Evolutionary conservation across 2,888 invertebrate species (phyloP).

Genomic region (Spodoptera picta): DNA sequence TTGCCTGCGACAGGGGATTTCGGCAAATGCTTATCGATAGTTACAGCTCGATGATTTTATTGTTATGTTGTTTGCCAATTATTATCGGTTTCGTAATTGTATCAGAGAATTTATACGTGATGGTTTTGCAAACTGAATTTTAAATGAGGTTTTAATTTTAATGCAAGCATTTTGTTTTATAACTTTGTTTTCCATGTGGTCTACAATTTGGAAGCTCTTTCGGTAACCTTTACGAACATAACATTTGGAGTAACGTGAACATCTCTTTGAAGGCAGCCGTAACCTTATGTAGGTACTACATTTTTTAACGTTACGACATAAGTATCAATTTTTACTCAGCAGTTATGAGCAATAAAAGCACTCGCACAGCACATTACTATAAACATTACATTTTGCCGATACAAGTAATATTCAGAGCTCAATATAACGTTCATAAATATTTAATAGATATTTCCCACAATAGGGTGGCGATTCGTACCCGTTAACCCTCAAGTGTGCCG

Average conservation of each 20-base stretch:
- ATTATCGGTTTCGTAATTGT: constrained; percentile 19
- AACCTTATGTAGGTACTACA: constrained; percentile 36
- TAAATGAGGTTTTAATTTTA: background rate
- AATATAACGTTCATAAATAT: constrained; percentile 84
- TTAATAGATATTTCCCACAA: constrained; percentile 87
- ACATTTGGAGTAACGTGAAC: constrained; percentile 10
- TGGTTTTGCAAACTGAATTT: background rate
- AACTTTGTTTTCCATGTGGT: background rate
- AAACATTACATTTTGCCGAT: constrained; percentile 71
- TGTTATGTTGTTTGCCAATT: constrained; percentile 41
- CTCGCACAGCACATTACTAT: constrained; percentile 66
- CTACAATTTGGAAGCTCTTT: too few species aligned
- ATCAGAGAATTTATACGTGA: background rate
- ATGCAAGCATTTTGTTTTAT: background rate
- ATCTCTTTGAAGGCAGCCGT: constrained; percentile 24
- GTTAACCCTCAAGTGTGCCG: constrained; percentile 81
- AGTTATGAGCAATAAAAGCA: constrained; percentile 65
- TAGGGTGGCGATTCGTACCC: constrained; percentile 86
- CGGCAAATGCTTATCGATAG: constrained; percentile 44
- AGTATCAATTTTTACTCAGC: constrained; percentile 62
- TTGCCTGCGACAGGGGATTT: constrained; percentile 57
- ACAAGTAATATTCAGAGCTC: constrained; percentile 69
- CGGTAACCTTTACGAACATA: background rate
- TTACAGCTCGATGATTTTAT: constrained; percentile 48
- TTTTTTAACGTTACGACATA: constrained; percentile 54